These are phyloP conservation scores for Synanthedon vespiformis DNA, from an alignment of 2,888 invertebrate species.

Conservation along the genomic window DNA sequence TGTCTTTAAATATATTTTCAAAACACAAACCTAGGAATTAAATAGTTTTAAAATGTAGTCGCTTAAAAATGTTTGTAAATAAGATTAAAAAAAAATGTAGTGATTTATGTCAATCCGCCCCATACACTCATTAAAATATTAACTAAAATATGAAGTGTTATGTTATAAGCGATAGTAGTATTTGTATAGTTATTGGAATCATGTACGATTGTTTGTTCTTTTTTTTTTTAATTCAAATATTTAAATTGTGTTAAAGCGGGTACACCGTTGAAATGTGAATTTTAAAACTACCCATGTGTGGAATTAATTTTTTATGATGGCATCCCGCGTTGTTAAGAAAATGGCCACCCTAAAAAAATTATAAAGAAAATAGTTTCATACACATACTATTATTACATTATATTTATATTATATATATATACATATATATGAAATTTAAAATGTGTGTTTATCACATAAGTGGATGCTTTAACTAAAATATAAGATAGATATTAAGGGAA, in stretches of 20 bases:
- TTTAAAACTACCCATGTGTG: constrained; percentile 9
- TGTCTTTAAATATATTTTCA: neutral
- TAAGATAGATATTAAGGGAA: constrained; percentile 52
- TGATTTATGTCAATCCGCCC: constrained; percentile 56
- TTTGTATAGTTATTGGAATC: constrained; percentile 15
- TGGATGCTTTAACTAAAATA: constrained; percentile 64
- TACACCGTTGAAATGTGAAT: constrained; percentile 3
- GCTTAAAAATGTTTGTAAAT: constrained; percentile 61
- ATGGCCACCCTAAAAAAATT: constrained; percentile 17
- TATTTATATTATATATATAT: constrained; percentile 4
- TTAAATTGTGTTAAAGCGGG: constrained; percentile 1
- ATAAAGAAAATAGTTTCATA: constrained; percentile 3
- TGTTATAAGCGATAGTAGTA: constrained; percentile 20
- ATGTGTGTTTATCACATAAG: constrained; percentile 47
- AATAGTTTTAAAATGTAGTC: constrained; percentile 16
- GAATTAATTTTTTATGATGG: constrained; percentile 4
- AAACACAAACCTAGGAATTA: neutral
- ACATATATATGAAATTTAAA: constrained; percentile 9
- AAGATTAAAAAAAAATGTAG: constrained; percentile 39
- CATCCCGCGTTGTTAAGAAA: constrained; percentile 20
- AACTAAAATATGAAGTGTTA: constrained; percentile 17
- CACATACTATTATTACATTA: too few species aligned
- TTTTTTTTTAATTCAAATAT: constrained; percentile 10
- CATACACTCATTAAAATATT: constrained; percentile 12
- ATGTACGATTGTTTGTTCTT: constrained; percentile 9